Base-by-base conservation (phyloP, 2,113 vertebrate genomes). In the Hyla sarda region DNA sequence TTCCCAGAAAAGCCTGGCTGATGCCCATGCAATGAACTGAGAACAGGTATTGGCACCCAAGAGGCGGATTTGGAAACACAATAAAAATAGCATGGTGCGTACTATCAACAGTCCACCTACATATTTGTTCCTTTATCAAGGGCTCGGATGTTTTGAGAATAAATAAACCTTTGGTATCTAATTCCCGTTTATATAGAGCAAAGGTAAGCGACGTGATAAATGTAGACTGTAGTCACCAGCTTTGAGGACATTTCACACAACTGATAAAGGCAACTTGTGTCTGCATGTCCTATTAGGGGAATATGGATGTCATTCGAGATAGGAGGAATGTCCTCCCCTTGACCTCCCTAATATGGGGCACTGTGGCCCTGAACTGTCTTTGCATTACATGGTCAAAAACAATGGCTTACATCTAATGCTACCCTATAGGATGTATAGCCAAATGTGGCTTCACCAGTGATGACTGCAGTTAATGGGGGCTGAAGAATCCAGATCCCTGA, bases 121-220 rank as follows among this genome's bases (percentile, higher is more conserved):
- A 69, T 69, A 71, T 82, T 69, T 50, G 80, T 34, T 19, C 67
- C 34, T 48, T 71, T 54, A 80, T 80, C 60, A 82, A 54, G 28
- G 47, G 21, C 19, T 71, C 17, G 32, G 2, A 82, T 69, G 62
- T n/a, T 47, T 17, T 0, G 4, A 30, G 45, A 72, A 23, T 72
- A 71, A 82, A 82, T 50, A 82, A 71, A 82, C 58, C 37, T 71
- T 47, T 72, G 41, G 3, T 23, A 48, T 50, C 30, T 50, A 67
- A 45, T 21, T 28, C 12, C 50, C 3, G 50, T 50, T 82, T 65
- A 34, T 30, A 8, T 71, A 52, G 62, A 60, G 58, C 9, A 69
- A 71, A 82, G 80, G 62, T 71, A 62, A 71, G 7, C 21, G 17
- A 8, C 17, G 30, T 1, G 19, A 60, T 34, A 58, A 41, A 37